Evolutionary conservation across 2,797 vertebrate species (phyloP).

Genomic region (Sebastes oblongus): DNA sequence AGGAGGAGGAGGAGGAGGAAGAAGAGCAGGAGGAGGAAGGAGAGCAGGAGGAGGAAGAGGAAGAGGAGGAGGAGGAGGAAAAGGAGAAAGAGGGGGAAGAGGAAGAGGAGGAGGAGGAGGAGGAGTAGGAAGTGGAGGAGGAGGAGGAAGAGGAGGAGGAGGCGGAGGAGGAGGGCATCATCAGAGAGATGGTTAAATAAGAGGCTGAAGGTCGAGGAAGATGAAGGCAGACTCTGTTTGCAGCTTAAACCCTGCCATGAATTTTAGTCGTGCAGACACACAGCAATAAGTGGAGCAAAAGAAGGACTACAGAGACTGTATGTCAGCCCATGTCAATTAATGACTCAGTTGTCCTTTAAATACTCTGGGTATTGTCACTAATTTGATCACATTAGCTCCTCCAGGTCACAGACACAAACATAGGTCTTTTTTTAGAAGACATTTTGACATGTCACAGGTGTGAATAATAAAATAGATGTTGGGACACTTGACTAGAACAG

Average conservation of each 20-base stretch:
- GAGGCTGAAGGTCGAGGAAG: too few species aligned
- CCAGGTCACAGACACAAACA: neutral
- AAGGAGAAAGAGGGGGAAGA: fast-evolving
- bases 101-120: fast-evolving
- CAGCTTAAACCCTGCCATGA: neutral
- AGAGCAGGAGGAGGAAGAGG: too few species aligned
- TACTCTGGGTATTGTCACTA: neutral
- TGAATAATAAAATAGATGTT: neutral
- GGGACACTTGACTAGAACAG: neutral
- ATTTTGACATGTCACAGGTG: neutral
- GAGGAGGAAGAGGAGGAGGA: fast-evolving
- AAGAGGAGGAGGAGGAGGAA: too few species aligned
- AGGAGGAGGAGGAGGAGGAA: fast-evolving
- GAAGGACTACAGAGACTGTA: neutral
- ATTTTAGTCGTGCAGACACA: neutral
- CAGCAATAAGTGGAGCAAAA: neutral
- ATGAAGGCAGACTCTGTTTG: neutral
- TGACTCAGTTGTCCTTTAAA: neutral
- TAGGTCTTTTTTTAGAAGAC: neutral
- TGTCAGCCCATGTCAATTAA: neutral
- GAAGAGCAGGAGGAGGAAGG: fast-evolving
- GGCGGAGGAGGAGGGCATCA: too few species aligned
- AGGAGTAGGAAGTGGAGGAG: fast-evolving
- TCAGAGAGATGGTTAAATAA: too few species aligned
- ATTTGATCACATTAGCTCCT: neutral